Base-by-base conservation (phyloP, 2,797 vertebrate genomes). In the Characodon lateralis region DNA sequence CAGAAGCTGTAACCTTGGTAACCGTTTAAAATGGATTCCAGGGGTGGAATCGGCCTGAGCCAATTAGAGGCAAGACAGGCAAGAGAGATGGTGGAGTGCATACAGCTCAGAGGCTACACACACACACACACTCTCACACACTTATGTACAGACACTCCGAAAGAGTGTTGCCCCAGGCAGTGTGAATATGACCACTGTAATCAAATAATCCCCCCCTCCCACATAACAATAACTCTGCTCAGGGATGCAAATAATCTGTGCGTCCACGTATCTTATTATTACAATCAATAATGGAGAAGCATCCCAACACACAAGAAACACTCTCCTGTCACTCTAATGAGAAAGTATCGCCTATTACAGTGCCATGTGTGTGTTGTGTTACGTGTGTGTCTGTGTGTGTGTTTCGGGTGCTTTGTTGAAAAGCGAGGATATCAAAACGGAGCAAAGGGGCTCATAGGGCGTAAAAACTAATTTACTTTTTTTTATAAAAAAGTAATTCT, bases 161-260 rank as follows among this genome's bases (percentile, higher is more conserved):
- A 92, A 91, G 86, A 70, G 70, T 89, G 87, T 90, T 77, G 88
- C 93, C 91, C 87, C 56, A 75, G 91, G 93, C 91, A 73, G 83
- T 91, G 89, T 87, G 87, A 87, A 93, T 93, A 94, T 90, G 92
- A 93, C 91, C 89, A 85, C 90, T 89, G 85, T 92, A 93, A 93
- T 94, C 91, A 93, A 91, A 94, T 94, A 91, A 91, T 56, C 81
- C 81, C 39, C 24, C 86, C 85, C 79, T 81, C 26, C 26, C 59
- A 91, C 88, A 94, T 94, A 94, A 95, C 93, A 95, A 94, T 94
- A 93, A 92, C 83, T 89, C 90, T 93, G 94, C 90, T 94, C 92
- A 93, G 89, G 91, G 94, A 95, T 95, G 94, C 93, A 95, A 95
- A 95, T 94, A 93, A 95, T 95, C 89, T 86, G 90, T 91, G 93